Evolutionary conservation across 2,113 vertebrate species (phyloP).

Genomic region (Furnarius figulus): DNA sequence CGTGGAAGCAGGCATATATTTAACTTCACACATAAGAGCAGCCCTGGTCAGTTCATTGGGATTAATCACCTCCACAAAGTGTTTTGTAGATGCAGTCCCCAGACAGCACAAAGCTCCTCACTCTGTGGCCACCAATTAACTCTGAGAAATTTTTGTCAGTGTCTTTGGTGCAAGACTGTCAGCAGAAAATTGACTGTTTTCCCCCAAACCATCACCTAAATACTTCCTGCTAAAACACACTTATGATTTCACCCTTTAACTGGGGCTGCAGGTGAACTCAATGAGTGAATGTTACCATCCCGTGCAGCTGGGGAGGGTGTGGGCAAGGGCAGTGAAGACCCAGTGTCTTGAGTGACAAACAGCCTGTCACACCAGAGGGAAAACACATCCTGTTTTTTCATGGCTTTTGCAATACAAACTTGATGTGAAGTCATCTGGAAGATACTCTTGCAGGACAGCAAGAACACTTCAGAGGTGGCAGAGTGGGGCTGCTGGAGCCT

Average conservation of each 20-base stretch:
- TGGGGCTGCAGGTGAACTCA: not conserved
- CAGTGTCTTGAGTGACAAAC: rapidly evolving
- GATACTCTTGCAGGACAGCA: not conserved
- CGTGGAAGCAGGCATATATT: not conserved
- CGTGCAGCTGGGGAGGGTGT: not conserved
- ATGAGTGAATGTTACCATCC: too few species aligned
- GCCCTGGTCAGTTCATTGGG: not conserved
- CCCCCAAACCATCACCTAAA: not conserved
- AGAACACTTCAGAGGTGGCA: not conserved
- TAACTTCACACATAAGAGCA: not conserved
- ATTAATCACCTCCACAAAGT: not conserved
- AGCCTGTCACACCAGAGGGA: not conserved
- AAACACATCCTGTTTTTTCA: not conserved
- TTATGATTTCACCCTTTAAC: not conserved
- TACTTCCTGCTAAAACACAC: not conserved
- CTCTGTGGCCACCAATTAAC: not conserved
- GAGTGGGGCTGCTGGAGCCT: not conserved
- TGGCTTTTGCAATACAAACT: not conserved
- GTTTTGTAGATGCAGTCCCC: not conserved
- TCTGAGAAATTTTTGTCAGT: not conserved
- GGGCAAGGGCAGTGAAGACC: not conserved
- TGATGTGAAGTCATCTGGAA: not conserved
- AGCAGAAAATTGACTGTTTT: not conserved
- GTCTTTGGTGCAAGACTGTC: not conserved
- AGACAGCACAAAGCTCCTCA: not conserved